A percentile compares a stretch with the other conserved stretches of the same genome.
Evolutionary conservation across 2,888 invertebrate genomes (phyloP).

Genomic region (Sabatieria punctata): DNA sequence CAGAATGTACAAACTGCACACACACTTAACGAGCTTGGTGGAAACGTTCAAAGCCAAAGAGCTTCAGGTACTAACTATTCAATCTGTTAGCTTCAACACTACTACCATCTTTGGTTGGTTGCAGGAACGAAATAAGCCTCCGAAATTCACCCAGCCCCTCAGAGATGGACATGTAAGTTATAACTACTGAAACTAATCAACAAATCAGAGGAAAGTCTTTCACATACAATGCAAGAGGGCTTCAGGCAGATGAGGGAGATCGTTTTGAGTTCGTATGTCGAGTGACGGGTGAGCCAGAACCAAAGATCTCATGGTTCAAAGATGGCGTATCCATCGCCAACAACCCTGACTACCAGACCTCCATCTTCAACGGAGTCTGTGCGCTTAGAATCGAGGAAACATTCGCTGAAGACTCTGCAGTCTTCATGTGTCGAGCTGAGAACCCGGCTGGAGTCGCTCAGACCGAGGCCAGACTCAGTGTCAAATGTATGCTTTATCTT

Average conservation of each 20-base stretch:
- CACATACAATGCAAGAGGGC: background rate
- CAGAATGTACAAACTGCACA: conserved; percentile 4
- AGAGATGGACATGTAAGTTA: background rate
- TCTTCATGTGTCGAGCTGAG: conserved; percentile 56
- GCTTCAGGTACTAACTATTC: no score
- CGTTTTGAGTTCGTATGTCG: conserved; percentile 35
- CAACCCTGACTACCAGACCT: conserved; percentile 59
- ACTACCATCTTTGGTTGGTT: no score
- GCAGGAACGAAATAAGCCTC: no score
- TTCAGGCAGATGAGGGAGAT: conserved; percentile 49
- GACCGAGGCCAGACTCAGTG: conserved; percentile 52
- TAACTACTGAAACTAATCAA: background rate
- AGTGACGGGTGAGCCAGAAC: conserved; percentile 46
- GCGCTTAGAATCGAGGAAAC: conserved; percentile 65
- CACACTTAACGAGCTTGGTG: background rate
- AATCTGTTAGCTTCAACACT: no score
- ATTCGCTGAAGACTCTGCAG: conserved; percentile 63
- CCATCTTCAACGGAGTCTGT: conserved; percentile 49
- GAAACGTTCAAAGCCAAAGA: conserved; percentile 4
- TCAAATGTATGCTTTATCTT: conserved; percentile 44
- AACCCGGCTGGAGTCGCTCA: conserved; percentile 57
- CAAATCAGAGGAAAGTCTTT: background rate
- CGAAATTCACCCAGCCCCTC: no score
- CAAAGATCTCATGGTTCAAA: conserved; percentile 56
- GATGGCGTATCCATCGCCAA: conserved; percentile 56